Base-by-base conservation (phyloP, 2,888 invertebrate species). In the Aphrophora alni region DNA sequence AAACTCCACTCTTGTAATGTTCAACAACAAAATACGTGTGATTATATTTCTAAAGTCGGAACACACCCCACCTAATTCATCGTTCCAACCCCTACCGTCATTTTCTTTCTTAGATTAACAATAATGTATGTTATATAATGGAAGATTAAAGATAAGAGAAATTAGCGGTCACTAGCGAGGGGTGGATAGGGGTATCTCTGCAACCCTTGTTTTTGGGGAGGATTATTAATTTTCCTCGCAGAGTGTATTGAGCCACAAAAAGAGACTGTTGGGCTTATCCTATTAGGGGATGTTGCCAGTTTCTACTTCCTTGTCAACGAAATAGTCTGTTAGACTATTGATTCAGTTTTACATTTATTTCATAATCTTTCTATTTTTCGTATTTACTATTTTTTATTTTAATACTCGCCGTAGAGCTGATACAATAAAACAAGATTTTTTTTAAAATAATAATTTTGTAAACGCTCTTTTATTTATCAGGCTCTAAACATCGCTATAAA, bases 131-230 rank as follows among this genome's bases (percentile, higher is more conserved):
- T 59, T 59, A 59, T 14, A 59, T 10, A 21, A 59, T 59, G 59
- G 59, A n/a, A 59, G 59, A 59, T 59, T 59, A 59, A 59, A 59
- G 59, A 59, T 59, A 59, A 59, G 59, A 59, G 59, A 59, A 59
- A 59, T 59, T 59, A 59, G 59, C 59, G 59, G 59, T 59, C 59
- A 59, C 59, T 59, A 21, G 59, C 59, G 21, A 21, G 14, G 59
- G 59, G n/a, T 2, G 59, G 21, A 59, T 7, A 0, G 59, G 59
- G 2, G 21, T 59, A 21, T 59, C 59, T 59, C 59, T 21, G 14
- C 44, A 59, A 59, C 59, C 59, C 59, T 59, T 59, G 59, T 59
- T 59, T 59, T 59, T 59, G 59, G 59, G 59, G 21, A 21, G 59
- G 59, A 59, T 59, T 59, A 59, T 21, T 59, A 59, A 59, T 59